These are phyloP conservation scores for Sycobia sp. DNA, from an alignment of 1,140 invertebrate genomes.

Conservation along the genomic window DNA sequence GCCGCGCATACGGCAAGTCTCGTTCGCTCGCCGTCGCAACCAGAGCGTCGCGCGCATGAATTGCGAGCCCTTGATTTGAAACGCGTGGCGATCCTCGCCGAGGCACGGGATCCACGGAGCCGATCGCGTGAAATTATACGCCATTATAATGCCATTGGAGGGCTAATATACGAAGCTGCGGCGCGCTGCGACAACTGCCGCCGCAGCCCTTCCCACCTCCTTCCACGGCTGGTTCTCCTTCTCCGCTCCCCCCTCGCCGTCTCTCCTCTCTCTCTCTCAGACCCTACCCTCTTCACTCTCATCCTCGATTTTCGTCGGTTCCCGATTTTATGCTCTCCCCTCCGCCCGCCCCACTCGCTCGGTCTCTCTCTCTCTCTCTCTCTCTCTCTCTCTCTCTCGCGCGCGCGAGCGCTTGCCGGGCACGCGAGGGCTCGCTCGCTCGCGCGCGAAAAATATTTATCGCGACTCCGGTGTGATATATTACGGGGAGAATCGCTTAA, in stretches of 20 bases:
- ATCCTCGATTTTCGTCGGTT: not conserved
- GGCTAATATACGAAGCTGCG: conserved; percentile 14
- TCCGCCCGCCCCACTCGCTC: no score
- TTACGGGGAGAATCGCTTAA: conserved; percentile 4
- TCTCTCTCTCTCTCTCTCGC: no score
- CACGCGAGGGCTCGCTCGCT: not conserved
- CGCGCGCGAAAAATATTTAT: conserved; percentile 6
- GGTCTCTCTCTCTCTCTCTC: no score
- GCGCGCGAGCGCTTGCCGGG: no score
- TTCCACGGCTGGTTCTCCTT: not conserved
- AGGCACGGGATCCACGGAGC: not conserved
- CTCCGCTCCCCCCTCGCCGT: not conserved
- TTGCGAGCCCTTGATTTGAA: not conserved
- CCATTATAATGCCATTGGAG: conserved; percentile 24
- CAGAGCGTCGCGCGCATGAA: no score
- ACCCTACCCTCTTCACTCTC: not conserved
- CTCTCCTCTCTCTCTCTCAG: not conserved
- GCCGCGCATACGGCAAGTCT: no score
- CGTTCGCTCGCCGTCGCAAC: no score
- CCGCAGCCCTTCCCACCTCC: no score
- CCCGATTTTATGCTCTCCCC: not conserved
- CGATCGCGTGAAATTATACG: conserved; percentile 22
- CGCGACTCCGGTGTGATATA: conserved; percentile 11
- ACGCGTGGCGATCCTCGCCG: not conserved
- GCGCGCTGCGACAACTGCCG: conserved; percentile 15